Evolutionary conservation across 1,140 invertebrate genomes (phyloP), one percentile per base, ranked within the genome.

Genomic region (Vanessa atalanta): DNA sequence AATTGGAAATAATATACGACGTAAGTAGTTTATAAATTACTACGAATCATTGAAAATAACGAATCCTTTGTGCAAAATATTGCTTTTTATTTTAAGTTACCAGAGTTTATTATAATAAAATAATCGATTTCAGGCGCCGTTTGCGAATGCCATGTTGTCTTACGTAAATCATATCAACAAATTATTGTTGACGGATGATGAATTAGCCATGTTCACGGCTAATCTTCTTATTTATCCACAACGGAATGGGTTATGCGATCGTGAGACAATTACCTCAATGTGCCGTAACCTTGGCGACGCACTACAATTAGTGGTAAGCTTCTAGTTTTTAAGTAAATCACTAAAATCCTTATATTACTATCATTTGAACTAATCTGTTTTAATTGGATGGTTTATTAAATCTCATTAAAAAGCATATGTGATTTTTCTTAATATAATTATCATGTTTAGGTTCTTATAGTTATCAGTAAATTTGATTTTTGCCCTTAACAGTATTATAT

Each of bases 1-100:
- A 99, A 89, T 93, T 99, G 80, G 97, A 98, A 86, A 94, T 97
- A 70, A 97, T 99, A 88, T 99, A 99, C 92, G 97, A 99, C 94
- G 98, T 99, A 93, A 96, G 96, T 95, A 76, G 68, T 63, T 20
- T 16, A 43, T 6, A 43, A 43, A 43, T 11, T 43, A 11, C 1
- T 43, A 43, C 37, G 37, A 43, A 43, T 1, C 0, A 43, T 43
- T 43, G 37, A 9, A 43, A 50, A 50, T 50, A 13, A 50, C 13
- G 48, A 13, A 43, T 43, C 7, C 7, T 43, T 43, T 43, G 37
- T 43, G 4, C 7, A 37, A 15, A 15, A n/a, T 51, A 53, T 16
- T 53, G n/a, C 15, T 16, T 7, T 16, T 53, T 23, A 23, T 26
- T 23, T 20, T 20, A 23, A 60, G 11, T 60, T 66, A 66, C 8